A percentile compares a stretch with the other conserved stretches of the same genome.
Evolutionary conservation across 2,888 invertebrate species (phyloP).

Genomic region (Liodrosophila aerea): DNA sequence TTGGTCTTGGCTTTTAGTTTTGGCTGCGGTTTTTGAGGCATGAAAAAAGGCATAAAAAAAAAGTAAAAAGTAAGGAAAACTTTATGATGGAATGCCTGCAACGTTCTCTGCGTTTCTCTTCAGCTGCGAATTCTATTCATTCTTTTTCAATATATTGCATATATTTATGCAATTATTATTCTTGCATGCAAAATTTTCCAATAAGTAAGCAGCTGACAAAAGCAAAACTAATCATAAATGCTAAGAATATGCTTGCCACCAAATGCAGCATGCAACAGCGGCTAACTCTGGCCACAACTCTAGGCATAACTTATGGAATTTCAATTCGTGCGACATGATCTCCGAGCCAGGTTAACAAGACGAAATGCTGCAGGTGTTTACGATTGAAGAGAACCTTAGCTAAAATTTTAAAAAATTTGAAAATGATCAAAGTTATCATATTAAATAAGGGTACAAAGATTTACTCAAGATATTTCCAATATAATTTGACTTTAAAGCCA

Average conservation of each 20-base stretch:
- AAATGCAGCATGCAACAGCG: slow-evolving; percentile 21
- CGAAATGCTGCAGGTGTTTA: too few species aligned
- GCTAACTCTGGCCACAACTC: too few species aligned
- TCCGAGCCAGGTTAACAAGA: too few species aligned
- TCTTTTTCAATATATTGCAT: slow-evolving; percentile 8
- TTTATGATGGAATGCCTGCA: slow-evolving; percentile 44
- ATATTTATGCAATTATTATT: slow-evolving; percentile 72
- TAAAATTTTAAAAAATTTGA: too few species aligned
- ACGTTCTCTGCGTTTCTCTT: background rate
- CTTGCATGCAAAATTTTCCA: slow-evolving; percentile 69
- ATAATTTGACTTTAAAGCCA: too few species aligned
- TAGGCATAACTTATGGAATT: slow-evolving; percentile 15
- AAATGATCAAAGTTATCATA: too few species aligned
- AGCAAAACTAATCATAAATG: slow-evolving; percentile 68
- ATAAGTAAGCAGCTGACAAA: slow-evolving; percentile 59
- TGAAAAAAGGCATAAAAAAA: too few species aligned
- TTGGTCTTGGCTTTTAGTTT: slow-evolving; percentile 17
- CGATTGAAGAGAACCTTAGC: too few species aligned
- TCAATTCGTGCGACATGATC: slow-evolving; percentile 5
- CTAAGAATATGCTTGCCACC: slow-evolving; percentile 39
- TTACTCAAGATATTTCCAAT: too few species aligned
- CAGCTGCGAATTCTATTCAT: background rate
- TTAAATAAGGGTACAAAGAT: too few species aligned
- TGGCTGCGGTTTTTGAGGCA: slow-evolving; percentile 21
- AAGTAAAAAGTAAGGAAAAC: background rate